phyloP scores from a whole-genome alignment of 2,113 vertebrate genomes.

The Hippocampus comes region DNA sequence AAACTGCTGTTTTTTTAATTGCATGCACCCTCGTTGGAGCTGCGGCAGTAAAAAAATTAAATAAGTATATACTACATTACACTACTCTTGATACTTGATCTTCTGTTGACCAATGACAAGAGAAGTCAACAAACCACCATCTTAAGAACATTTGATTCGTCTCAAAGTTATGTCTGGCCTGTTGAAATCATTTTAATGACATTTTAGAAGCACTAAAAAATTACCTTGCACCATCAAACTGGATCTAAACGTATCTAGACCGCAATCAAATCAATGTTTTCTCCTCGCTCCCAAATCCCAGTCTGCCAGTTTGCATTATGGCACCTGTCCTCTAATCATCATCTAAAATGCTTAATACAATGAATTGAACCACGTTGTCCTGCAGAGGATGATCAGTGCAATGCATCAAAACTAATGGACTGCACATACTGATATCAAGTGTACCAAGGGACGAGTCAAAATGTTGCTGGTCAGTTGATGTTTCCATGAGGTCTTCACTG shows the following conservation, averaged over 20 bases:
- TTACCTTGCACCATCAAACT: not conserved
- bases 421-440: conserved; percentile 64
- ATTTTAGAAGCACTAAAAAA: not conserved
- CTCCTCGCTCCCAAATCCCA: too few relatives aligned
- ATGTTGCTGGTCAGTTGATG: conserved; percentile 27
- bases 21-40: too few relatives aligned
- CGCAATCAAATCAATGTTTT: not conserved
- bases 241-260: not conserved
- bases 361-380: conserved; percentile 25
- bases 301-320: not conserved
- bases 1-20: not conserved
- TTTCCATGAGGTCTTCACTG: conserved; percentile 22
- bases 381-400: conserved; percentile 34
- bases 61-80: not conserved
- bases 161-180: not conserved
- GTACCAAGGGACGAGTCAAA: conserved; percentile 44
- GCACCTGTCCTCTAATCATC: conserved; percentile 8
- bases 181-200: not conserved
- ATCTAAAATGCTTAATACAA: conserved; percentile 15
- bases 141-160: conserved; percentile 21
- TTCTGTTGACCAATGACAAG: conserved; percentile 27
- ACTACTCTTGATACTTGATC: not conserved
- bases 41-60: not conserved
- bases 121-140: conserved; percentile 56
- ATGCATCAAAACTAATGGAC: conserved; percentile 59